These are phyloP conservation scores for Leptinotarsa tumamoca DNA, from an alignment of 2,888 invertebrate genomes.

Conservation along the genomic window DNA sequence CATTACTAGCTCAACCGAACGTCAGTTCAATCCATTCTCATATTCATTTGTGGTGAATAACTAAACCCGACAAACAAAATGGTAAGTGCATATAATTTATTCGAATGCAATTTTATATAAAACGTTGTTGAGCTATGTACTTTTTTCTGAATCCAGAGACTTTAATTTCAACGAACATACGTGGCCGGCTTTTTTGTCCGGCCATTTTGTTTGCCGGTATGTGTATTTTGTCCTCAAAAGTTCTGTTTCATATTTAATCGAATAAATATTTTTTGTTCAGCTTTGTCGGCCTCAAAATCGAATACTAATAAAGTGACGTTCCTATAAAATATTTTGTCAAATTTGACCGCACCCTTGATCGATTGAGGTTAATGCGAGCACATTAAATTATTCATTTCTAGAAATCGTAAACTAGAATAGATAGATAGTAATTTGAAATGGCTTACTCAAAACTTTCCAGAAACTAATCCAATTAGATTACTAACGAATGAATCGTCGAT, in stretches of 20 bases:
- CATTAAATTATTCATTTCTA: neutral
- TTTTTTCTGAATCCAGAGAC: neutral
- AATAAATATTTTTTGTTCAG: too few relatives aligned
- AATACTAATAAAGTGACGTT: too few relatives aligned
- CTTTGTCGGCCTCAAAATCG: too few relatives aligned
- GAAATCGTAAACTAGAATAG: too few relatives aligned
- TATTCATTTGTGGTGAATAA: constrained; percentile 51
- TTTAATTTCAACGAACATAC: neutral
- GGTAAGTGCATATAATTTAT: constrained; percentile 52
- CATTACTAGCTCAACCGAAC: constrained; percentile 73
- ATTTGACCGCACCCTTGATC: neutral
- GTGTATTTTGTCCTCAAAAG: too few relatives aligned
- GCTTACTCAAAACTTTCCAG: too few relatives aligned
- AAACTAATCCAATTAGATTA: too few relatives aligned
- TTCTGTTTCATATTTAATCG: too few relatives aligned
- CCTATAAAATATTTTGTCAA: too few relatives aligned
- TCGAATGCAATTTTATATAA: neutral
- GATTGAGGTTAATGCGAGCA: neutral
- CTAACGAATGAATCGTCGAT: too few relatives aligned
- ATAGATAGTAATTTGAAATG: too few relatives aligned
- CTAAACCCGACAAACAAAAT: constrained; percentile 55
- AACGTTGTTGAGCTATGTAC: neutral
- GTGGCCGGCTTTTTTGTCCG: constrained; percentile 1
- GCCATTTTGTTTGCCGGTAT: too few relatives aligned
- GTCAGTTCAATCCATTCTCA: constrained; percentile 57